A percentile compares a stretch with the other conserved stretches of the same genome.
These are phyloP conservation scores for Heliothis virescens DNA, from an alignment of 1,140 invertebrate genomes.

Conservation along the genomic window DNA sequence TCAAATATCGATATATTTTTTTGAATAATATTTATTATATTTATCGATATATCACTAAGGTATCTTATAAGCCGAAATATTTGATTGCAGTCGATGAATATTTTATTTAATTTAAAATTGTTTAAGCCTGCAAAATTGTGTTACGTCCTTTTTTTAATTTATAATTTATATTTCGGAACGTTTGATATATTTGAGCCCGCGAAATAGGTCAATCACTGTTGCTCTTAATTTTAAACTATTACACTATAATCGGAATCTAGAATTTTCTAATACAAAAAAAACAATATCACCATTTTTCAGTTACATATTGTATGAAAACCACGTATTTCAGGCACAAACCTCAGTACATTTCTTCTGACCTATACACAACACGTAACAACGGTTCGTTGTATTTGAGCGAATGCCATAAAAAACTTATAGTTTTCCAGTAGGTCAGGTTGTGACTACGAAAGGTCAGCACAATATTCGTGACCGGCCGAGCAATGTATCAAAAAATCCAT, in stretches of 20 bases:
- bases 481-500: constrained; percentile 17
- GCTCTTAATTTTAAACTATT: no score
- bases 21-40: no score
- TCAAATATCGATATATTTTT: not conserved
- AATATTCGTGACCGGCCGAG: constrained; percentile 27
- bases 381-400: not conserved
- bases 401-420: not conserved
- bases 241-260: no score
- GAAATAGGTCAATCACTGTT: no score
- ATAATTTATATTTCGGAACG: no score
- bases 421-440: constrained; percentile 18
- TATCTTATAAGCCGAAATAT: no score
- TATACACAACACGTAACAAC: not conserved
- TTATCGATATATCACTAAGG: no score
- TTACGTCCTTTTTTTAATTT: no score
- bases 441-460: constrained; percentile 10
- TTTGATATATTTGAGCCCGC: no score
- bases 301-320: not conserved
- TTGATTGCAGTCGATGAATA: not conserved
- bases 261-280: not conserved
- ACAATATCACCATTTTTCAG: not conserved
- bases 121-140: not conserved
- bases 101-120: not conserved
- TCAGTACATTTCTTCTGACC: not conserved
- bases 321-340: not conserved